These are phyloP conservation scores for Aldabrachelys gigantea DNA, from an alignment of 2,113 vertebrate genomes.

Conservation along the genomic window DNA sequence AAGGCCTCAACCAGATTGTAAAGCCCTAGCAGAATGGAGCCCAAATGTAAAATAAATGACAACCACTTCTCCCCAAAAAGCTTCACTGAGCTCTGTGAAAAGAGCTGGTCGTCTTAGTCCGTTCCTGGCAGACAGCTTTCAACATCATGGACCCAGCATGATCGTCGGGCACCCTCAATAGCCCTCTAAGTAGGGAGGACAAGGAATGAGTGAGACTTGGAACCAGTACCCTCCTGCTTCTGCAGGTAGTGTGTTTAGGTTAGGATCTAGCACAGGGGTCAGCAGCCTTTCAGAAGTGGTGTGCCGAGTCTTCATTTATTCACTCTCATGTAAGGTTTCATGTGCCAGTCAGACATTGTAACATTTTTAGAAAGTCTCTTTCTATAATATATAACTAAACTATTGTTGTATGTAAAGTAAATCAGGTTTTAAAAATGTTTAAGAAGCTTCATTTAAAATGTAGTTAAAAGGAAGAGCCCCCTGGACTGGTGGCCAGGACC, in stretches of 20 bases:
- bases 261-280: background rate
- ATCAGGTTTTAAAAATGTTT: no score
- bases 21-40: background rate
- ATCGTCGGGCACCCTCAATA: background rate
- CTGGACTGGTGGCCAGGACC: no score
- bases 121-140: background rate
- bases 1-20: constrained; percentile 11
- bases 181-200: background rate
- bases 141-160: background rate
- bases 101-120: background rate
- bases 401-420: no score
- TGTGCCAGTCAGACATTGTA: no score
- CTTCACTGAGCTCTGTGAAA: rapidly evolving
- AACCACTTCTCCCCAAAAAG: rapidly evolving
- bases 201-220: background rate
- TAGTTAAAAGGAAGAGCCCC: no score
- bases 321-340: no score
- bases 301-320: no score
- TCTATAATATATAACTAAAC: no score
- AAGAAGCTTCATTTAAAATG: no score
- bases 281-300: no score
- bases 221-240: background rate
- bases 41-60: background rate
- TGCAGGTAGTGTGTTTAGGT: background rate
- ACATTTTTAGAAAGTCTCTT: no score